Percentiles rank a stretch among this genome's conserved stretches.
These are phyloP conservation scores for Drosophila ezoana DNA, from an alignment of 2,888 invertebrate genomes.

Conservation along the genomic window DNA sequence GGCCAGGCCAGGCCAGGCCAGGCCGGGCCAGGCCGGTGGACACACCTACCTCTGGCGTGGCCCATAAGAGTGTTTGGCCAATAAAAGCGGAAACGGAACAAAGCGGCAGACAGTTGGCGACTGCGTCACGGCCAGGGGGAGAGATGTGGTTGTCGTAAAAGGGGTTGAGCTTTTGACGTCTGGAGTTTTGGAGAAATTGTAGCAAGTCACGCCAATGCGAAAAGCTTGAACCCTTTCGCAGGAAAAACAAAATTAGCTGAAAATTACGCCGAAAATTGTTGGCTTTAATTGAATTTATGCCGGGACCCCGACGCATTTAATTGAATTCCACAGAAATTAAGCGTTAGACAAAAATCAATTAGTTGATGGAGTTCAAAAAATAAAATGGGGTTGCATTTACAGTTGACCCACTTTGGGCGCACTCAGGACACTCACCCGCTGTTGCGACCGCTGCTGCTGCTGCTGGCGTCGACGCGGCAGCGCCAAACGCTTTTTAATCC, in stretches of 20 bases:
- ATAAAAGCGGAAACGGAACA: conserved; percentile 73
- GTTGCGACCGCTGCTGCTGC: conserved; percentile 12
- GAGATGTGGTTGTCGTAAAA: not conserved
- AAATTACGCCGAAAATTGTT: conserved; percentile 66
- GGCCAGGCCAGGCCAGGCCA: conserved; percentile 47
- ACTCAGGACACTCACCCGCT: conserved; percentile 48
- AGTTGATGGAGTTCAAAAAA: conserved; percentile 3
- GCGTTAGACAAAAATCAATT: conserved; percentile 45
- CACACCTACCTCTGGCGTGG: conserved; percentile 64
- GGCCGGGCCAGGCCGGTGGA: conserved; percentile 51
- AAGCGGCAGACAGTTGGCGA: conserved; percentile 64
- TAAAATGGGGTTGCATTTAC: conserved; percentile 3
- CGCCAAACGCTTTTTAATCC: conserved; percentile 80
- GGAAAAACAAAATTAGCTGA: conserved; percentile 68
- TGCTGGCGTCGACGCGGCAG: conserved; percentile 57
- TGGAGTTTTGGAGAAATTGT: conserved; percentile 64
- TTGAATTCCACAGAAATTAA: conserved; percentile 60
- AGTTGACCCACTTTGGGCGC: conserved; percentile 55
- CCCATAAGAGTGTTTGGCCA: conserved; percentile 48
- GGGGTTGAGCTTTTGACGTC: conserved; percentile 49
- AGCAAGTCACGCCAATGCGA: conserved; percentile 69
- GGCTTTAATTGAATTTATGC: conserved; percentile 70
- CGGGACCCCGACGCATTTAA: conserved; percentile 44
- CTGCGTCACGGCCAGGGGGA: conserved; percentile 39
- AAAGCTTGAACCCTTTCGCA: conserved; percentile 63